phyloP scores from a whole-genome alignment of 2,797 vertebrate genomes.

The Perdix hodgsoniae region DNA sequence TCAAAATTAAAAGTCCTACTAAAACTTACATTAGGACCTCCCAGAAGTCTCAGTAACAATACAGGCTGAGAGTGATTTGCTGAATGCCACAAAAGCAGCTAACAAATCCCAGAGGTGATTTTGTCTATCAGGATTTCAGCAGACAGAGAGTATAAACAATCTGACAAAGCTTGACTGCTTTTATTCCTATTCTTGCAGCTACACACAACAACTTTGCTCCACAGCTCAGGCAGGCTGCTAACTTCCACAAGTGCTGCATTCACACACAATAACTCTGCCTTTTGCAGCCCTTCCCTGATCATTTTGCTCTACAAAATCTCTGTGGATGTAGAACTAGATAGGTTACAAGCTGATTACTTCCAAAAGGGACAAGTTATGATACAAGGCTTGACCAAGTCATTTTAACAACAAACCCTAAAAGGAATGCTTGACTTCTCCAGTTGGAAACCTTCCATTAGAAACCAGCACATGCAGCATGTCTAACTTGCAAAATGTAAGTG shows the following conservation, averaged over 20 bases:
- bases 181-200: neutral
- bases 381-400: neutral
- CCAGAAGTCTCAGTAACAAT: neutral
- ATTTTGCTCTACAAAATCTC: neutral
- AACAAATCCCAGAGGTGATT: neutral
- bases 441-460: neutral
- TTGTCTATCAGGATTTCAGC: neutral
- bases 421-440: neutral
- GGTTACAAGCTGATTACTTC: neutral
- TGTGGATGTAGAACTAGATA: neutral
- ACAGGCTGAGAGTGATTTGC: neutral
- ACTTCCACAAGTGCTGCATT: neutral
- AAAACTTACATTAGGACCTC: neutral
- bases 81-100: neutral
- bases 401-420: neutral
- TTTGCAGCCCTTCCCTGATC: neutral
- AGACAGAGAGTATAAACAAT: neutral
- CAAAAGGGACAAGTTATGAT: neutral
- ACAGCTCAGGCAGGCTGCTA: accelerated
- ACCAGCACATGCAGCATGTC: neutral
- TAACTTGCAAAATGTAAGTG: neutral
- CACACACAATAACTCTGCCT: neutral
- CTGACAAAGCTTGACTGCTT: neutral
- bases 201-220: neutral
- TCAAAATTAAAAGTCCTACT: neutral